Percentiles rank a stretch among this genome's conserved stretches.
phyloP scores from a whole-genome alignment of 2,113 vertebrate species.

The Kryptolebias marmoratus region DNA sequence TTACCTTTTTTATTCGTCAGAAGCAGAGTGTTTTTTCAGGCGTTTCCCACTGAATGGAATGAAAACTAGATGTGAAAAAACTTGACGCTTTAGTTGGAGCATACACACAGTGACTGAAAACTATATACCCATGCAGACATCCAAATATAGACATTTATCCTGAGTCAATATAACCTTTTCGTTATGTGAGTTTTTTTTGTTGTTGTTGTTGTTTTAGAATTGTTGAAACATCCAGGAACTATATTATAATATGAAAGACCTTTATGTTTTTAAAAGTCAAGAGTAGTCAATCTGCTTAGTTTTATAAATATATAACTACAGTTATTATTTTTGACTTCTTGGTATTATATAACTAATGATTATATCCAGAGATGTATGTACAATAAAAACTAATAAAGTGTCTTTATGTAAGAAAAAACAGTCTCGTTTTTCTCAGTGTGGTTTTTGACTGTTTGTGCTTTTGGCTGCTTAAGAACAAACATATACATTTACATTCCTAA shows the following conservation, averaged over 20 bases:
- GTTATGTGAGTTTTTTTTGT: constrained; percentile 54
- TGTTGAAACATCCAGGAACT: constrained; percentile 62
- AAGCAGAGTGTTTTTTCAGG: neutral
- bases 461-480: too few relatives aligned
- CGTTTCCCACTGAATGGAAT: neutral
- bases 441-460: neutral
- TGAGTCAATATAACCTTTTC: constrained; percentile 67
- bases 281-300: constrained; percentile 79
- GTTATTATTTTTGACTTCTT: constrained; percentile 81
- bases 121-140: constrained; percentile 17
- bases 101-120: constrained; percentile 33
- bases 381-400: constrained; percentile 77
- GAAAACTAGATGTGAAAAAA: constrained; percentile 15
- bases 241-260: constrained; percentile 60
- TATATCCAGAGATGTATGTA: constrained; percentile 78
- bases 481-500: too few relatives aligned
- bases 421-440: neutral
- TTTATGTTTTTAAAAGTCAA: constrained; percentile 75
- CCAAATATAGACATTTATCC: constrained; percentile 25
- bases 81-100: constrained; percentile 4
- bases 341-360: constrained; percentile 73
- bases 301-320: constrained; percentile 78
- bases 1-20: neutral
- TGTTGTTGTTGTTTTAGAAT: constrained; percentile 39
- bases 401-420: constrained; percentile 71